Evolutionary conservation across 2,888 invertebrate species (phyloP), one percentile per base, ranked within the genome.

Genomic region (Xiphydria camelus): DNA sequence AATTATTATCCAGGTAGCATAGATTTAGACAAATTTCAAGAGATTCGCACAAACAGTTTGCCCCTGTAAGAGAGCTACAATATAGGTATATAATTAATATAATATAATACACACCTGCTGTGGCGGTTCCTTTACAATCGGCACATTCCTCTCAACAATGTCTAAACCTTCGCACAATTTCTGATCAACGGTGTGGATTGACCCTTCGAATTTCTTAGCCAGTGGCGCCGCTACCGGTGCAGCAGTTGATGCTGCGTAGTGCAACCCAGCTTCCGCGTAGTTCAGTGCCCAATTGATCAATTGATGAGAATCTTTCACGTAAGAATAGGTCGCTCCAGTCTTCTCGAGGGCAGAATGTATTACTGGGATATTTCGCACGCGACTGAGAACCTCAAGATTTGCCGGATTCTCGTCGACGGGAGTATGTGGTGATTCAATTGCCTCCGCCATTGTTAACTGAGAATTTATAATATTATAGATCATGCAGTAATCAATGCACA

Each of bases 71-170:
- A 32, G 40, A 21, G 15, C 14, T 35, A 15, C n/a, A n/a, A n/a
- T n/a, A n/a, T n/a, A n/a, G n/a, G n/a, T n/a, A n/a, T n/a, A 12
- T 18, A 23, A 9, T 4, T 49, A 10, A 35, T 20, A 17, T 18
- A 12, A n/a, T n/a, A n/a, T n/a, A n/a, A 29, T 40, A 51, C 55
- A 58, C 70, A 82, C 82, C 73, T 81, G 78, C 53, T 75, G 68
- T 4, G 83, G 80, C 25, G 80, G 81, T 47, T 81, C 67, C 56
- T 80, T 83, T 1, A 82, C 78, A 2, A 80, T 77, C 0, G 82
- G 82, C 1, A 82, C 73, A 66, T 80, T 82, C 39, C 75, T 67
- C 68, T 83, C 81, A 1, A 83, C 78, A 12, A 79, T 78, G 49
- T 81, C 77, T 38, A 83, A 66, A 1, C 82, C 82, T 42, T 76